Base-by-base conservation (phyloP, 2,888 invertebrate species). In the Maniola hyperantus region DNA sequence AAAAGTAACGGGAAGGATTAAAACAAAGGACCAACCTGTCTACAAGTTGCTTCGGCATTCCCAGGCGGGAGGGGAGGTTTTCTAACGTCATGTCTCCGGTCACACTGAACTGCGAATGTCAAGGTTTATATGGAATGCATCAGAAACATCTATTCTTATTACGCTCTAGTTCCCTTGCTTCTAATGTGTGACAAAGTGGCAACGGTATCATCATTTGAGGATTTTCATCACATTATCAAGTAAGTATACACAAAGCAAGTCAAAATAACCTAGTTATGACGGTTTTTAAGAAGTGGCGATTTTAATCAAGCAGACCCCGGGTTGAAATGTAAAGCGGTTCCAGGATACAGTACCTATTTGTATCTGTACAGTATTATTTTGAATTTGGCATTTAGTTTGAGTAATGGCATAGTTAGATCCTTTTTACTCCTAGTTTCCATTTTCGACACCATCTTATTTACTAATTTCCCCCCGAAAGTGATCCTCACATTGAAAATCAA, bases 41-140 rank as follows among this genome's bases (percentile, higher is more conserved):
- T 58, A 80, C 77, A 5, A 87, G 73, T 48, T 85, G 87, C 68
- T 89, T 89, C 42, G 84, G 20, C 60, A 84, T 76, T 74, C 87
- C 89, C 78, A 88, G 82, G 78, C 87, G 85, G 69, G 88, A 83
- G 66, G 88, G 76, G 68, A 88, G 71, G 72, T 84, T 83, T 76
- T 86, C 88, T 71, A 89, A 74, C 72, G 88, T 85, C 87, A 88
- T 89, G 69, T 67, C 76, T 72, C 69, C 64, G 62, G 74, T 75
- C 70, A 69, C 76, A 76, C 81, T 75, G 73, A 78, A 79, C 75
- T 76, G 58, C 75, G 81, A 81, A 84, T 84, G 84, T 85, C 84
- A 88, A 84, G 84, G 81, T 83, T 79, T 82, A 76, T 44, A 36
- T 59, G 53, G 72, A 71, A 73, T 68, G 75, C 76, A 77, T 79